phyloP scores from a whole-genome alignment of 2,888 invertebrate species.

The Tenodera sinensis region DNA sequence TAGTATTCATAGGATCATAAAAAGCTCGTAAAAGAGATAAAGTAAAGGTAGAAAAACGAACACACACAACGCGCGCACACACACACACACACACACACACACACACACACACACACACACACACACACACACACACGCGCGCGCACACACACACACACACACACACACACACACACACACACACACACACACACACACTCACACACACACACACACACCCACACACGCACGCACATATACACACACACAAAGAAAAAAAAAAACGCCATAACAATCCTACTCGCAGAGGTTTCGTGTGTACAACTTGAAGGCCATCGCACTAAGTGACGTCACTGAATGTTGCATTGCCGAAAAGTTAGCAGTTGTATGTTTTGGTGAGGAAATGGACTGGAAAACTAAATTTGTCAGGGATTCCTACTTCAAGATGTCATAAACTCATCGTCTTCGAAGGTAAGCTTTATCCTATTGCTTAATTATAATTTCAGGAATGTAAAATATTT shows the following conservation, averaged over 20 bases:
- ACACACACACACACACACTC: too few relatives aligned
- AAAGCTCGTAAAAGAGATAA: background rate
- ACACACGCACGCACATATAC: too few relatives aligned
- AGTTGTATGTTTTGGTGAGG: conserved; percentile 27
- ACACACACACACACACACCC: too few relatives aligned
- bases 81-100: too few relatives aligned
- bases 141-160: too few relatives aligned
- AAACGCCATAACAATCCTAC: background rate
- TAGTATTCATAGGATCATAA: background rate
- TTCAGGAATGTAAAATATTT: background rate
- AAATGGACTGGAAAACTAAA: conserved; percentile 23
- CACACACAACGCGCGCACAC: too few relatives aligned
- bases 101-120: too few relatives aligned
- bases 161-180: too few relatives aligned
- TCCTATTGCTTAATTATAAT: background rate
- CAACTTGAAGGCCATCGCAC: conserved; percentile 9
- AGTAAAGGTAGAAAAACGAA: too few relatives aligned
- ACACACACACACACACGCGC: too few relatives aligned
- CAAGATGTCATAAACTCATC: background rate
- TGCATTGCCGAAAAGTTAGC: conserved; percentile 7
- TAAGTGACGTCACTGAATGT: conserved; percentile 22
- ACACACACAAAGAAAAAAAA: background rate
- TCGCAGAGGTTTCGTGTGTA: background rate
- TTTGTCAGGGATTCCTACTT: conserved; percentile 13
- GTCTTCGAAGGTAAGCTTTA: background rate